phyloP scores from a whole-genome alignment of 2,797 vertebrate genomes.

The Scyliorhinus canicula region DNA sequence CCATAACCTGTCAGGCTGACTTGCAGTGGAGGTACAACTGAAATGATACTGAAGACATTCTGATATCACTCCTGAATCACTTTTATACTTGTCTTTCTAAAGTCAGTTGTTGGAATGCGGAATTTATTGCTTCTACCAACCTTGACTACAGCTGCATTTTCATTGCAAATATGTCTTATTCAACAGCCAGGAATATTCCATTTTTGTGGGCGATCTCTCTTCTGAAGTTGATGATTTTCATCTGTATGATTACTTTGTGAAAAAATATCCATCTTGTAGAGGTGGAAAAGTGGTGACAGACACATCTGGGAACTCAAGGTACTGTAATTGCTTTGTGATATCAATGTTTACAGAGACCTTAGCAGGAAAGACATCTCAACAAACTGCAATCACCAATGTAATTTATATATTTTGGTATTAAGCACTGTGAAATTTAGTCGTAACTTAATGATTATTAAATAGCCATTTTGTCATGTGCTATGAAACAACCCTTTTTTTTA shows the following conservation, averaged over 20 bases:
- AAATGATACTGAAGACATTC: background rate
- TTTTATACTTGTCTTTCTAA: background rate
- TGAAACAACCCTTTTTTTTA: conserved; percentile 9
- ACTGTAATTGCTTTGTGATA: conserved; percentile 43
- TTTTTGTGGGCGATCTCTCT: conserved; percentile 87
- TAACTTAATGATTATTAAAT: conserved; percentile 26
- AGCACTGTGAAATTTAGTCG: background rate
- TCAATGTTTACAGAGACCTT: background rate
- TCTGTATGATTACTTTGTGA: conserved; percentile 80
- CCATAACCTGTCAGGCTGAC: background rate
- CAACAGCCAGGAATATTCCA: conserved; percentile 76
- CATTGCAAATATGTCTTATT: background rate
- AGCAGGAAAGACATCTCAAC: background rate
- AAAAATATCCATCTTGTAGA: conserved; percentile 82
- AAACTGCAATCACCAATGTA: background rate
- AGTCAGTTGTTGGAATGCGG: background rate
- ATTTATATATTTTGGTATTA: conserved; percentile 21
- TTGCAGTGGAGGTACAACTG: background rate
- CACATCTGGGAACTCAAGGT: conserved; percentile 82
- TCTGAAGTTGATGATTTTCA: conserved; percentile 83
- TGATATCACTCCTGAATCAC: background rate
- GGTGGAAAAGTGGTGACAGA: conserved; percentile 87
- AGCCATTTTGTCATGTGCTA: background rate
- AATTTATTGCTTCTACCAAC: background rate
- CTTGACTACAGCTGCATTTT: background rate